phyloP scores from a whole-genome alignment of 2,797 vertebrate genomes.

The Momotus momota region DNA sequence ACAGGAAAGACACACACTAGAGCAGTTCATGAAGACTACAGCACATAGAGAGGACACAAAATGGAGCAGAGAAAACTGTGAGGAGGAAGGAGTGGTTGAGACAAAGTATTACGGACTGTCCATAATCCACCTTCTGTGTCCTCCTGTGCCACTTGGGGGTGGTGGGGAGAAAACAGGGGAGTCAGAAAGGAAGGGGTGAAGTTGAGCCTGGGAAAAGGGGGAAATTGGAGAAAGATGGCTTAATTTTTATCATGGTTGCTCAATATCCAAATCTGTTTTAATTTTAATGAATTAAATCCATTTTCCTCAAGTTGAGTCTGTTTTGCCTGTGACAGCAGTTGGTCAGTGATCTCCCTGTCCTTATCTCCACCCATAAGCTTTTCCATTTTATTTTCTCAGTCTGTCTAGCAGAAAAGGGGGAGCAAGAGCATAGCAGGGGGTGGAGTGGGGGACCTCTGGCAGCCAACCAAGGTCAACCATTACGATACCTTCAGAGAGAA shows the following conservation, averaged over 20 bases:
- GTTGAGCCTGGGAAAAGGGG: neutral
- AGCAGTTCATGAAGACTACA: neutral
- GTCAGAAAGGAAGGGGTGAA: neutral
- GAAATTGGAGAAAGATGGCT: neutral
- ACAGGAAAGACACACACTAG: neutral
- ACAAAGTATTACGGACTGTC: neutral
- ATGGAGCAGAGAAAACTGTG: neutral
- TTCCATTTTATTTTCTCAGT: neutral
- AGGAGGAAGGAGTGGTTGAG: neutral
- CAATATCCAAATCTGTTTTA: neutral
- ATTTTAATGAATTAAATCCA: neutral
- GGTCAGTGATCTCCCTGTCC: neutral
- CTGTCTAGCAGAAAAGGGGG: neutral
- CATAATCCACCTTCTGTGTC: rapidly evolving
- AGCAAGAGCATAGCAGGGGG: rapidly evolving
- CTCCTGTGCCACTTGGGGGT: rapidly evolving
- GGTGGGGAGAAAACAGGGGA: neutral
- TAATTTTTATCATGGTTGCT: neutral
- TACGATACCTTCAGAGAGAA: neutral
- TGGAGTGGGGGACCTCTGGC: neutral
- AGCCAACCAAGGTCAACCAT: neutral
- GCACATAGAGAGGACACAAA: rapidly evolving
- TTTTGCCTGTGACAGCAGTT: neutral
- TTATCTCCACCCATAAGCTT: neutral
- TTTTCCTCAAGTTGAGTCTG: neutral